Conservation (phyloP, 2,113 vertebrate genomes). For the Perognathus longimembris region DNA sequence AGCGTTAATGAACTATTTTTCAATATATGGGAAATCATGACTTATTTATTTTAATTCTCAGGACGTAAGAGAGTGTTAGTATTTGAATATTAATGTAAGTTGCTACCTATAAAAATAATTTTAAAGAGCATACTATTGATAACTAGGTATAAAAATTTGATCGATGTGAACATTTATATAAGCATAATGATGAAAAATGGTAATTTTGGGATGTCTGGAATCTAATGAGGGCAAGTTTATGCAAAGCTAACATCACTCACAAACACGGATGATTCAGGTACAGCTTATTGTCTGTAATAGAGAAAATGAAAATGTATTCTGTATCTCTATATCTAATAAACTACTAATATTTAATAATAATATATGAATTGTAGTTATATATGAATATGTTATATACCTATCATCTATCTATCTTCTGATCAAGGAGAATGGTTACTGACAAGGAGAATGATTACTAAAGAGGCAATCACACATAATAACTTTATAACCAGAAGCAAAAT, state of each 20-base stretch:
- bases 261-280: neutral
- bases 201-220: neutral
- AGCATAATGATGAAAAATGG: neutral
- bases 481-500: neutral
- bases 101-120: neutral
- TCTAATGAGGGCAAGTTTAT: neutral
- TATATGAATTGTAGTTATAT: too few species aligned
- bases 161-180: neutral
- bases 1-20: neutral
- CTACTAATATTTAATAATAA: neutral
- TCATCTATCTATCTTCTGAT: too few species aligned
- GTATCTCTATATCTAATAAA: neutral
- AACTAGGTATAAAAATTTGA: neutral
- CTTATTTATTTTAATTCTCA: neutral
- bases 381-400: neutral
- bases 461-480: neutral
- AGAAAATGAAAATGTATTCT: neutral
- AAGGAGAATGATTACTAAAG: neutral
- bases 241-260: neutral
- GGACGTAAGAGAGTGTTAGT: neutral
- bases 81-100: neutral
- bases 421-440: neutral
- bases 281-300: neutral
- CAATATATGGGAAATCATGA: neutral
- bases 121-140: neutral